These are phyloP conservation scores for Wasmannia auropunctata DNA, from an alignment of 1,140 invertebrate species.

Conservation along the genomic window DNA sequence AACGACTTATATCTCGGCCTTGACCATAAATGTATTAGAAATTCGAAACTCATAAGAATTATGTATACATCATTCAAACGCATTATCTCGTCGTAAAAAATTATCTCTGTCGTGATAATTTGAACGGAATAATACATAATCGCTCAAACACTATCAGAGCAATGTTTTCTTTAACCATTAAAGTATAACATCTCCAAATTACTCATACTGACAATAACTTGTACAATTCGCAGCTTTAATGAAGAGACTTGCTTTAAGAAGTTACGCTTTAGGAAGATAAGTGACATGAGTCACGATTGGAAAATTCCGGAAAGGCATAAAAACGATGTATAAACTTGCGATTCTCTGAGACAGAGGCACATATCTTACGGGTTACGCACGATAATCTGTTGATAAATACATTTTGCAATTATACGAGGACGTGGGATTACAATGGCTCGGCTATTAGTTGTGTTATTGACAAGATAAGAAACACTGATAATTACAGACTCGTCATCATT, in stretches of 20 bases:
- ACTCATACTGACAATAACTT: neutral
- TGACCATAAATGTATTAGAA: neutral
- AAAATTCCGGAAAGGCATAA: neutral
- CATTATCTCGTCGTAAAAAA: neutral
- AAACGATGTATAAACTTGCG: neutral
- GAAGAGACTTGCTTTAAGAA: neutral
- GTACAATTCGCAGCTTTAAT: neutral
- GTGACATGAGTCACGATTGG: neutral
- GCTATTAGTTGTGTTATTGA: slow-evolving; percentile 19
- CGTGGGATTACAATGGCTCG: too few relatives aligned
- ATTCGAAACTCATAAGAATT: neutral
- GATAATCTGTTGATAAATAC: neutral
- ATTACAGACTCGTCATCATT: neutral
- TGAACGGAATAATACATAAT: neutral
- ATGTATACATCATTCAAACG: neutral
- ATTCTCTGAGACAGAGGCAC: too few relatives aligned
- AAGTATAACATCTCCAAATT: neutral
- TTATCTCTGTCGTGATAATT: too few relatives aligned
- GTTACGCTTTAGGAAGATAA: neutral
- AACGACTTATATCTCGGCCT: neutral
- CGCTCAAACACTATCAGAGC: neutral
- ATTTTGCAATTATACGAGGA: neutral
- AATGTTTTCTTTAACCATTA: neutral
- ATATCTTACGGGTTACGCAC: neutral
- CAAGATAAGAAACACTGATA: neutral